Evolutionary conservation across 2,113 vertebrate species (phyloP), one percentile per base, ranked within the genome.

Genomic region (Zosterops lateralis): DNA sequence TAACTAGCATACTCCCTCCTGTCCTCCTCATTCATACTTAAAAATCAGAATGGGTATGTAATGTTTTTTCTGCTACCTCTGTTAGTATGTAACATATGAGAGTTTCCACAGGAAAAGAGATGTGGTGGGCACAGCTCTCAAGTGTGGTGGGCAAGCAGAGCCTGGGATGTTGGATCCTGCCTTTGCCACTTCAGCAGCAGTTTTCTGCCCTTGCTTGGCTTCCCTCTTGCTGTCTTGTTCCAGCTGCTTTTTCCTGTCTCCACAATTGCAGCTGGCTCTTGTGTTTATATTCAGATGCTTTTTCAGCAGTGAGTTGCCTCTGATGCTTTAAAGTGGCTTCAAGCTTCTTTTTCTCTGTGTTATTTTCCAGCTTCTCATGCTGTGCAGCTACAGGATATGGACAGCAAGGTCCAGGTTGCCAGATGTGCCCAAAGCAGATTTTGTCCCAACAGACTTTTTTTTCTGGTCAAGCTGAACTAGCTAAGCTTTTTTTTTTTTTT

Each of bases 1-100:
- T 66, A 94, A 44, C 66, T 44, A 85, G 14, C 50, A 87, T 22
- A 25, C 10, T 76, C 50, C 36, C 45, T 64, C 62, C 50, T 68
- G 28, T 78, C 40, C 28, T 72, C 9, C 32, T 76, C 36, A 29
- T 61, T 58, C 6, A 3, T 66, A 57, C 31, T 53, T 84, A 61
- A 76, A 87, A 72, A 68, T 15, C 40, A 68, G n/a, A 82, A 45
- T 0, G 0, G 7, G 14, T 47, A 56, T 31, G 48, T 44, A 8
- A 56, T 44, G 17, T 0, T 34, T 91, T 70, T 90, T 54, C 66
- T 83, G 45, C 40, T 73, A 3, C 14, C 34, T 87, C 50, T 83
- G 6, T 38, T 66, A 12, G 25, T 6, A 1, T 4, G 10, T 14
- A 40, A n/a, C 19, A 58, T 5, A 6, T 0, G 10, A 79, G 53